Evolutionary conservation across 2,797 vertebrate species (phyloP).

Genomic region (Typhlichthys eigenmanni): DNA sequence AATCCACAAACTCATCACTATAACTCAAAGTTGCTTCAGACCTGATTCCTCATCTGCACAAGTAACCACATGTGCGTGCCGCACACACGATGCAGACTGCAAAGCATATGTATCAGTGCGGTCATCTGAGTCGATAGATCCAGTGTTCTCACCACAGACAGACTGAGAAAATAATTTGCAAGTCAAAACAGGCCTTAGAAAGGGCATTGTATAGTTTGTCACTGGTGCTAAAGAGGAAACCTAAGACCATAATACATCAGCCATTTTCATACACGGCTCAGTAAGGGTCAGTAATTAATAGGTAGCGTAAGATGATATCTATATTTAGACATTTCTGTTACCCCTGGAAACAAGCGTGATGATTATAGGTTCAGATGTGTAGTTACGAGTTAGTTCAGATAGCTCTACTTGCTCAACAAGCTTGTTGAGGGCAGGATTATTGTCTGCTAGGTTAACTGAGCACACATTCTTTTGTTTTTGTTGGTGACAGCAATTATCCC

Average conservation of each 20-base stretch:
- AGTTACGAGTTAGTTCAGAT: constrained; percentile 25
- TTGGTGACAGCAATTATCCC: too few relatives aligned
- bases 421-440: constrained; percentile 10
- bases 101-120: constrained; percentile 22
- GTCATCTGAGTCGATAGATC: constrained; percentile 34
- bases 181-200: constrained; percentile 43
- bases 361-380: constrained; percentile 66
- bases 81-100: constrained; percentile 3
- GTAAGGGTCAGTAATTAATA: constrained; percentile 53
- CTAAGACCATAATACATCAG: constrained; percentile 53
- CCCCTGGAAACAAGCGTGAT: constrained; percentile 30
- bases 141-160: constrained; percentile 27
- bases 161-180: constrained; percentile 25
- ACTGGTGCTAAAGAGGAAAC: constrained; percentile 32
- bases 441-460: constrained; percentile 10
- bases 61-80: neutral
- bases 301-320: constrained; percentile 59
- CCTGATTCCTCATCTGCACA: neutral
- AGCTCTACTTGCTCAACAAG: constrained; percentile 24
- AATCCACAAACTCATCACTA: constrained; percentile 19
- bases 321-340: constrained; percentile 53
- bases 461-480: too few relatives aligned
- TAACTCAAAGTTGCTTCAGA: neutral
- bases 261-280: constrained; percentile 47
- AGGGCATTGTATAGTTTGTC: constrained; percentile 48